Evolutionary conservation across 2,888 invertebrate genomes (phyloP).

Genomic region (Hirtodrosophila confusa): DNA sequence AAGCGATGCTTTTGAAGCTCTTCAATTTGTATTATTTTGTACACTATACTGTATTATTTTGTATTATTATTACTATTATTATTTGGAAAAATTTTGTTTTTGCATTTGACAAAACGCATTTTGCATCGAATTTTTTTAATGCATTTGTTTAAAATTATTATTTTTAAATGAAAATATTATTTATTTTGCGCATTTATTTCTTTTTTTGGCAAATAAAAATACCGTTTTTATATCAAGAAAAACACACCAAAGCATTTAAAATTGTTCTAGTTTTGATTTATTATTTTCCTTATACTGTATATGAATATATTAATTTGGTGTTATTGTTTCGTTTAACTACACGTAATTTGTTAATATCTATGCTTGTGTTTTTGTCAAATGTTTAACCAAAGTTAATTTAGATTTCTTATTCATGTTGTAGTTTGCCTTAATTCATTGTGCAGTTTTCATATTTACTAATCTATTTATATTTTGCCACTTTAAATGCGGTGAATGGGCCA

Average conservation of each 20-base stretch:
- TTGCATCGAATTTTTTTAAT: conserved; percentile 65
- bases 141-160: conserved; percentile 59
- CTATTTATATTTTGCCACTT: conserved; percentile 28
- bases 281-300: conserved; percentile 31
- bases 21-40: conserved; percentile 41
- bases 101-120: conserved; percentile 81
- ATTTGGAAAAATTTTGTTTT: conserved; percentile 68
- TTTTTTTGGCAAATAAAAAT: conserved; percentile 71
- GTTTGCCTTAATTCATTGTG: background rate
- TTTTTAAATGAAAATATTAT: conserved; percentile 53
- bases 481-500: conserved; percentile 57
- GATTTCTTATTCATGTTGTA: conserved; percentile 34
- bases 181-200: conserved; percentile 56
- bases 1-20: conserved; percentile 44
- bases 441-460: conserved; percentile 35
- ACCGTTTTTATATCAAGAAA: conserved; percentile 51
- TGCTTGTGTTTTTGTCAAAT: conserved; percentile 78
- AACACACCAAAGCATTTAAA: conserved; percentile 56
- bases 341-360: conserved; percentile 50
- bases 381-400: conserved; percentile 63
- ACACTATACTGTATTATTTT: conserved; percentile 56
- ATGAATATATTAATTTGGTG: conserved; percentile 48
- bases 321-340: conserved; percentile 54
- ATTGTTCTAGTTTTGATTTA: conserved; percentile 33
- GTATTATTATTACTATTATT: conserved; percentile 34